phyloP scores from a whole-genome alignment of 2,797 vertebrate genomes.

The Sebastes hopkinsi region DNA sequence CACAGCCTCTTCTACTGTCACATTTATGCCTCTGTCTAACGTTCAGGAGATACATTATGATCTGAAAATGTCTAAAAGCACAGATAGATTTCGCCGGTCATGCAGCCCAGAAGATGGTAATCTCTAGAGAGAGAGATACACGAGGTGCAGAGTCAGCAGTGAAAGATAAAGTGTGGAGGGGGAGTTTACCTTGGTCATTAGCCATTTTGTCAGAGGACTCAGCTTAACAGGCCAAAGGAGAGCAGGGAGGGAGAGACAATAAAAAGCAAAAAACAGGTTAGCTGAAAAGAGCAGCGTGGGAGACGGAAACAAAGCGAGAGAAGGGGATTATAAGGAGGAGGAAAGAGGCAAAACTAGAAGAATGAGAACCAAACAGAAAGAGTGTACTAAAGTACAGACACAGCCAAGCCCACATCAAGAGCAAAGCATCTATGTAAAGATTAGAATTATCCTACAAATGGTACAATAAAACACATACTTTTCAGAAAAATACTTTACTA shows the following conservation, averaged over 20 bases:
- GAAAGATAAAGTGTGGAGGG: constrained; percentile 66
- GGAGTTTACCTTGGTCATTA: constrained; percentile 99
- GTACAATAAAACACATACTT: not conserved
- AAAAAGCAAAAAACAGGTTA: constrained; percentile 85
- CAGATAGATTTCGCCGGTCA: constrained; percentile 22
- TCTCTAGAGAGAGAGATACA: constrained; percentile 28
- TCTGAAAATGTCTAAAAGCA: constrained; percentile 9
- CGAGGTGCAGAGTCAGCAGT: constrained; percentile 49
- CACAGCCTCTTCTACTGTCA: not conserved
- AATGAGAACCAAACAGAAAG: constrained; percentile 32
- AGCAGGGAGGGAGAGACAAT: constrained; percentile 85
- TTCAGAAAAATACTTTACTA: not conserved
- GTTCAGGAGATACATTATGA: not conserved
- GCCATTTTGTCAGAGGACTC: constrained; percentile 99
- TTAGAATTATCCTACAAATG: not conserved
- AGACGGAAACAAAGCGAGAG: constrained; percentile 43
- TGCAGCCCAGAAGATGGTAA: constrained; percentile 45
- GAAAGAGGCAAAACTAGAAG: constrained; percentile 20
- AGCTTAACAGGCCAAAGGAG: constrained; percentile 92
- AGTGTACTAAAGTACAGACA: constrained; percentile 6
- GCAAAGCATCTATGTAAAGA: constrained; percentile 32
- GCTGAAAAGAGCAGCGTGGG: constrained; percentile 67
- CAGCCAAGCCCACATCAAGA: constrained; percentile 28
- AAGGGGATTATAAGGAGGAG: constrained; percentile 14
- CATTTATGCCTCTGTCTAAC: not conserved